Base-by-base conservation (phyloP, 2,888 invertebrate genomes). In the Imbricaverruca yamaguchii region DNA sequence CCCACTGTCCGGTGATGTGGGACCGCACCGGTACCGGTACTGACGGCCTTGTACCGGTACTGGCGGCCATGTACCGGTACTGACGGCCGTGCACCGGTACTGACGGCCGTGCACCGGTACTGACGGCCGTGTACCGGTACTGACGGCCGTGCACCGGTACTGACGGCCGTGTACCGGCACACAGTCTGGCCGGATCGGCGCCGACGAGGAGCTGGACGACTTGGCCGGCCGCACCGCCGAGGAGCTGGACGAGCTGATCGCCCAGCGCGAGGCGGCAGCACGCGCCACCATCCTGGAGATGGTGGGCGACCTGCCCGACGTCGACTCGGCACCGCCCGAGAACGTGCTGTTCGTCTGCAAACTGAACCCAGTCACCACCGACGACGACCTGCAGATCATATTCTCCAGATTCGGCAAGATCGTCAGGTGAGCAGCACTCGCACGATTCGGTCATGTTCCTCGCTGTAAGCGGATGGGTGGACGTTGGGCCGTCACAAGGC, bases 291-390 rank as follows among this genome's bases (percentile, higher is more conserved):
- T 99, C 85, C 89, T 99, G 69, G 98, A 98, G 90, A 98, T 99
- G 89, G 96, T 98, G 53, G 98, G 98, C 0, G 99, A 99, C 87
- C 89, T 99, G 82, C 98, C 98, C 0, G 95, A 97, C 89, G 98
- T 96, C 21, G 98, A 99, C 82, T 94, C 97, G 87, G 96, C 96
- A 11, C 99, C 99, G 0, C 98, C 98, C 12, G 99, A 99, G 89
- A 98, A 99, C 89, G 98, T 99, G 4, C 89, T 99, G 0, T 99
- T 99, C 89, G 96, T 99, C 59, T 99, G 99, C 88, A 99, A 99
- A 89, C 89, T 99, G 39, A 99, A 99, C 89, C 98, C 98, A 0
- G 96, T 99, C 0, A 99, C 99, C 0, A 95, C 92, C 15, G 97
- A 97, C 87, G 98, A 98, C 86, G 97, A 98, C 88, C 89, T 98